Evolutionary conservation across 2,888 invertebrate species (phyloP).

Genomic region (Quadroppia sp.): DNA sequence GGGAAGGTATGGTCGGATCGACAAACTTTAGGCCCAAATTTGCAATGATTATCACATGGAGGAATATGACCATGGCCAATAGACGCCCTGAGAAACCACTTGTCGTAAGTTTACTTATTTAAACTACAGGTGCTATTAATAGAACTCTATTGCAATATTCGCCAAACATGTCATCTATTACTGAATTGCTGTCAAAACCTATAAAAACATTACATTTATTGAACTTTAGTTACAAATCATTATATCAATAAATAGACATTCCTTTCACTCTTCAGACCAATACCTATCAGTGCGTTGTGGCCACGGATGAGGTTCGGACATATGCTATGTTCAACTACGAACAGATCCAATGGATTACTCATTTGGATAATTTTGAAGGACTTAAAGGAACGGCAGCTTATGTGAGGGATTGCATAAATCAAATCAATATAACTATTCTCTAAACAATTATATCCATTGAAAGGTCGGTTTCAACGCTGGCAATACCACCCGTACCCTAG

Average conservation of each 20-base stretch:
- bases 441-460: too few relatives aligned
- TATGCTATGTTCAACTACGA: slow-evolving; percentile 94
- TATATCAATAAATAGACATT: too few relatives aligned
- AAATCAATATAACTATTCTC: too few relatives aligned
- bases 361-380: slow-evolving; percentile 78
- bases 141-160: too few relatives aligned
- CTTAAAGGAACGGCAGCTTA: slow-evolving; percentile 82
- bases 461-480: slow-evolving; percentile 90
- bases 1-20: slow-evolving; percentile 61
- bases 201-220: too few relatives aligned
- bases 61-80: slow-evolving; percentile 79
- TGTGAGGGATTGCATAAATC: slow-evolving; percentile 45
- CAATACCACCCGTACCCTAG: slow-evolving; percentile 81
- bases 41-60: slow-evolving; percentile 87
- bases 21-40: slow-evolving; percentile 87
- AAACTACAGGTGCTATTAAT: too few relatives aligned
- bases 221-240: too few relatives aligned
- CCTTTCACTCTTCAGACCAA: slow-evolving; percentile 67
- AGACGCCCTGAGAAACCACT: slow-evolving; percentile 41
- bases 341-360: slow-evolving; percentile 81
- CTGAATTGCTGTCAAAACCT: too few relatives aligned
- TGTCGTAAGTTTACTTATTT: slow-evolving; percentile 30
- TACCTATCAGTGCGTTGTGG: slow-evolving; percentile 89
- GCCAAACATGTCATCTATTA: too few relatives aligned
- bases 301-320: slow-evolving; percentile 87